A percentile compares a stretch with the other conserved stretches of the same genome.
Evolutionary conservation across 2,888 invertebrate species (phyloP).

Genomic region (Caenorhabditis japonica): DNA sequence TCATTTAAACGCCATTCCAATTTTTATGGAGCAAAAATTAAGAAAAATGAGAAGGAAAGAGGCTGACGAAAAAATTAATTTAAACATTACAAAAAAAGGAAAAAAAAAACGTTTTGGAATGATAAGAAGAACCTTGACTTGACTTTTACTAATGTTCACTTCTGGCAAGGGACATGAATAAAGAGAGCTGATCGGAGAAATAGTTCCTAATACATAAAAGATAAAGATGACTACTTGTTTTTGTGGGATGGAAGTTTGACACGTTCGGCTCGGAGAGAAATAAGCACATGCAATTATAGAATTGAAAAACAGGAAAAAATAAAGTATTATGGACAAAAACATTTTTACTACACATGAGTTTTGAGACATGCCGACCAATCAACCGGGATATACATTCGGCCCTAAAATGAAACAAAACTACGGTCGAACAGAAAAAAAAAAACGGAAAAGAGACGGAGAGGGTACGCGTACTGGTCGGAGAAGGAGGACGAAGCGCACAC

Average conservation of each 20-base stretch:
- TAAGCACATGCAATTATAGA: neutral
- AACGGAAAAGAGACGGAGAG: neutral
- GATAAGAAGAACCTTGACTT: neutral
- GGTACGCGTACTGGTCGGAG: slow-evolving; percentile 31
- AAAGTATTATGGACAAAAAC: too few relatives aligned
- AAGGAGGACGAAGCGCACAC: slow-evolving; percentile 12
- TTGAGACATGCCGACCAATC: too few relatives aligned
- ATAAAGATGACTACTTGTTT: neutral
- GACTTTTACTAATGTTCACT: neutral
- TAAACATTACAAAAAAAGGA: neutral
- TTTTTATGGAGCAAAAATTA: too few relatives aligned
- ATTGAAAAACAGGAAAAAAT: neutral
- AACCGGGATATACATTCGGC: too few relatives aligned
- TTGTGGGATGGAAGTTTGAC: neutral
- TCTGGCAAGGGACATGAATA: neutral
- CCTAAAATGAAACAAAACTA: too few relatives aligned
- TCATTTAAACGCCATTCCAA: too few relatives aligned
- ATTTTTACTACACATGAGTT: too few relatives aligned
- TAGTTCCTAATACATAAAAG: too few relatives aligned
- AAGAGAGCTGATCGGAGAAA: too few relatives aligned
- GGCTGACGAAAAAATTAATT: too few relatives aligned
- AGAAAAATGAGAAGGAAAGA: too few relatives aligned
- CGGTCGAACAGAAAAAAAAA: neutral
- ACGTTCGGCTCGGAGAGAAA: neutral
- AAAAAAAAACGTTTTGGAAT: too few relatives aligned